Conservation (phyloP, 2,888 invertebrate genomes). For the Scaptomyza parva region DNA sequence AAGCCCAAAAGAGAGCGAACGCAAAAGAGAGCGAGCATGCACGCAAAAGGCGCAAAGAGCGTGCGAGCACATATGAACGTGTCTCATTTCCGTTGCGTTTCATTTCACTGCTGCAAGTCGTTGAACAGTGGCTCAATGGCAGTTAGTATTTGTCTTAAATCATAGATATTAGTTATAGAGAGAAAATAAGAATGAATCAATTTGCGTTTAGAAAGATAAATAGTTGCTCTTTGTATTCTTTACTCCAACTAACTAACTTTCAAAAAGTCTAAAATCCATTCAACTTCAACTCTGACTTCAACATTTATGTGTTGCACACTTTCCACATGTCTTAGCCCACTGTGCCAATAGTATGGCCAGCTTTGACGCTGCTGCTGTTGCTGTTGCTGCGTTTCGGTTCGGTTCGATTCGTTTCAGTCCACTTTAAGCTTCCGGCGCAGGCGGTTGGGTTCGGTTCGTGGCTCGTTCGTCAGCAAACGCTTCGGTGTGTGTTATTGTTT, state of each 20-base stretch:
- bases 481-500: conserved; percentile 46
- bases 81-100: conserved; percentile 70
- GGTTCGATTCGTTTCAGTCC: conserved; percentile 73
- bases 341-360: conserved; percentile 38
- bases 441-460: conserved; percentile 63
- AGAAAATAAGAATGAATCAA: too few species aligned
- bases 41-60: conserved; percentile 13
- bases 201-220: too few species aligned
- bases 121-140: conserved; percentile 34
- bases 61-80: conserved; percentile 1
- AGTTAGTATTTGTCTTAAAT: too few species aligned
- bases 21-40: conserved; percentile 8
- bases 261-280: too few species aligned
- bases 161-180: too few species aligned
- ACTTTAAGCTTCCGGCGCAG: conserved; percentile 81
- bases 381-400: conserved; percentile 56
- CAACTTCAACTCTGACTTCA: not conserved
- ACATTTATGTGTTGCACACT: too few species aligned
- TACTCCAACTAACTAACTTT: not conserved
- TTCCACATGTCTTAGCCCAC: conserved; percentile 19
- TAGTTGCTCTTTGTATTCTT: too few species aligned
- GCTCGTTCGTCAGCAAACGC: conserved; percentile 50
- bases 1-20: not conserved
- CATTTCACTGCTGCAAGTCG: conserved; percentile 52
- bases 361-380: conserved; percentile 38